A percentile compares a stretch with the other conserved stretches of the same genome.
Evolutionary conservation across 2,888 invertebrate genomes (phyloP).

Genomic region (Pherbina coryleti): DNA sequence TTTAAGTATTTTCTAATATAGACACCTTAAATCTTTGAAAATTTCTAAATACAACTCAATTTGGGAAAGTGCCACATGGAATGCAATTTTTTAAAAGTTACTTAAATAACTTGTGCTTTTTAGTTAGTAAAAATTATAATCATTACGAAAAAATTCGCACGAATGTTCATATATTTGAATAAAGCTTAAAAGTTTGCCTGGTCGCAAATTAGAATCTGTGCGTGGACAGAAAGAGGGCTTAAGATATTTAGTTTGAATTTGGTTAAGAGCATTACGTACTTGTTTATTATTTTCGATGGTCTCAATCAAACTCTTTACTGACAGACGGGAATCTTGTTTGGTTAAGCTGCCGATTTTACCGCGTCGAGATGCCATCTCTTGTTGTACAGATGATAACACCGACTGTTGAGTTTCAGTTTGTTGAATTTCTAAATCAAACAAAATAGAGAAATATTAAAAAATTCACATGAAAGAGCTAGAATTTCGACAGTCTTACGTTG

Average conservation of each 20-base stretch:
- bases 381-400: conserved; percentile 72
- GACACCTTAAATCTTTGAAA: no score
- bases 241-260: background rate
- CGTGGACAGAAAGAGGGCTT: no score
- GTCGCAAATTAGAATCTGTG: no score
- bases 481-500: conserved; percentile 58
- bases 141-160: no score
- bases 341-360: conserved; percentile 71
- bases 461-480: background rate
- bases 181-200: no score
- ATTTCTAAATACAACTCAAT: no score
- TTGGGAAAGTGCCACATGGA: no score
- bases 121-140: no score
- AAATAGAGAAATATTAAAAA: background rate
- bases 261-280: conserved; percentile 64
- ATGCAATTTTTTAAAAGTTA: no score
- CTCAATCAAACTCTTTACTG: conserved; percentile 91
- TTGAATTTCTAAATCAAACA: conserved; percentile 54
- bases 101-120: no score
- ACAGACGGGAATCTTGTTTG: conserved; percentile 80
- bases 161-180: no score
- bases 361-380: conserved; percentile 73
- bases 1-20: no score
- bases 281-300: conserved; percentile 90
- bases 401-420: conserved; percentile 71